Evolutionary conservation across 1,140 invertebrate genomes (phyloP).

Genomic region (Cydia splendana): DNA sequence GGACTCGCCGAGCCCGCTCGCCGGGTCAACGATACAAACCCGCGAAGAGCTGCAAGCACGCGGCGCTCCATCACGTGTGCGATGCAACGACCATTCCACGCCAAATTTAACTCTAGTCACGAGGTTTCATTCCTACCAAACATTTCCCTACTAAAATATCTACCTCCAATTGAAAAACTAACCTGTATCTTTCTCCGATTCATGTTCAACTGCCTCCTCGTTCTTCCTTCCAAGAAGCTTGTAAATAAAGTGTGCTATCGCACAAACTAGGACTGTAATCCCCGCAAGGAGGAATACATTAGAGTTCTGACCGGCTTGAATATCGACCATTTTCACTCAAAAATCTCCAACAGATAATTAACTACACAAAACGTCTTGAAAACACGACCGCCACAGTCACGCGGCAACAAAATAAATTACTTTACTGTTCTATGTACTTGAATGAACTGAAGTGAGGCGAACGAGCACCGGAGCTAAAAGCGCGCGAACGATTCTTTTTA

Average conservation of each 20-base stretch:
- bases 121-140: not conserved
- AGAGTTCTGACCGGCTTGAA: conserved; percentile 59
- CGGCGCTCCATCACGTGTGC: not conserved
- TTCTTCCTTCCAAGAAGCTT: conserved; percentile 66
- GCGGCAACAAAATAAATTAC: conserved; percentile 58
- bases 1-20: not conserved
- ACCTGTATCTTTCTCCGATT: conserved; percentile 66
- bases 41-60: conserved; percentile 9
- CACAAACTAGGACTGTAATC: conserved; percentile 58
- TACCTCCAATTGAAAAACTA: conserved; percentile 35
- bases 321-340: conserved; percentile 71
- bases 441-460: conserved; percentile 39
- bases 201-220: conserved; percentile 58
- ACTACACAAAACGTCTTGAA: conserved; percentile 38
- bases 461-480: conserved; percentile 24
- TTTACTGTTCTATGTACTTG: conserved; percentile 49
- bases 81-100: not conserved
- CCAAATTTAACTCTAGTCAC: conserved; percentile 3
- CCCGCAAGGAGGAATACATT: conserved; percentile 57
- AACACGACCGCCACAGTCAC: conserved; percentile 56
- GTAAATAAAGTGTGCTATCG: conserved; percentile 66
- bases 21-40: conserved; percentile 19
- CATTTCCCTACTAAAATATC: conserved; percentile 7
- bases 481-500: conserved; percentile 18
- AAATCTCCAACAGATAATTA: conserved; percentile 45